Evolutionary conservation across 2,888 invertebrate species (phyloP).

Genomic region (Rotaria socialis): DNA sequence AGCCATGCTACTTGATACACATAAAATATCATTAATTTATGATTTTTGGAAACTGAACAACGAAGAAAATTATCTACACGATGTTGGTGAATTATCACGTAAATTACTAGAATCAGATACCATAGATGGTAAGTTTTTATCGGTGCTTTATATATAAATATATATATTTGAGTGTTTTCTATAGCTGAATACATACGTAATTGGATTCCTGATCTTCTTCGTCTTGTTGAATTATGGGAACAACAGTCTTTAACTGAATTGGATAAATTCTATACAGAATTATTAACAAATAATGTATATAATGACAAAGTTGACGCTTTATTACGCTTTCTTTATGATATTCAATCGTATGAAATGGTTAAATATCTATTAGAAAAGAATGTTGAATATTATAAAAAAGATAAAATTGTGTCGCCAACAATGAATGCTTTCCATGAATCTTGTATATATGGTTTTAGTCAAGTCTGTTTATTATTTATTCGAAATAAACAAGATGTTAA

Average conservation of each 20-base stretch:
- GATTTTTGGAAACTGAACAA: slow-evolving; percentile 7
- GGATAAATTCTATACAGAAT: not conserved
- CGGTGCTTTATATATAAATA: not conserved
- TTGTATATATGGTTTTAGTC: slow-evolving; percentile 17
- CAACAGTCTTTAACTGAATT: not conserved
- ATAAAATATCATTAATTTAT: slow-evolving; percentile 6
- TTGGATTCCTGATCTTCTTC: not conserved
- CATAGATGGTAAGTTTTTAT: not conserved
- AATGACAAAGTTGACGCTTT: slow-evolving; percentile 16
- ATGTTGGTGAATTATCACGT: not conserved
- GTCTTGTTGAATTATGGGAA: slow-evolving; percentile 32
- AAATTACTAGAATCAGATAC: not conserved
- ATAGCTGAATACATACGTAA: not conserved
- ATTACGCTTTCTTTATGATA: slow-evolving; percentile 7
- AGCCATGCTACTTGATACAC: not conserved
- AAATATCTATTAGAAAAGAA: slow-evolving; percentile 30
- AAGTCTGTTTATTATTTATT: slow-evolving; percentile 11
- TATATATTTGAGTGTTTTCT: not conserved
- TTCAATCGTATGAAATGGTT: not conserved
- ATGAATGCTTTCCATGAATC: slow-evolving; percentile 19
- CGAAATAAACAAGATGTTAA: slow-evolving; percentile 25
- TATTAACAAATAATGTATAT: not conserved
- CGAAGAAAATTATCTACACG: not conserved
- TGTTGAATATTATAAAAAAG: not conserved
- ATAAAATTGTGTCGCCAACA: not conserved